phyloP scores from a whole-genome alignment of 2,113 vertebrate species.

The Synodontis membranacea region DNA sequence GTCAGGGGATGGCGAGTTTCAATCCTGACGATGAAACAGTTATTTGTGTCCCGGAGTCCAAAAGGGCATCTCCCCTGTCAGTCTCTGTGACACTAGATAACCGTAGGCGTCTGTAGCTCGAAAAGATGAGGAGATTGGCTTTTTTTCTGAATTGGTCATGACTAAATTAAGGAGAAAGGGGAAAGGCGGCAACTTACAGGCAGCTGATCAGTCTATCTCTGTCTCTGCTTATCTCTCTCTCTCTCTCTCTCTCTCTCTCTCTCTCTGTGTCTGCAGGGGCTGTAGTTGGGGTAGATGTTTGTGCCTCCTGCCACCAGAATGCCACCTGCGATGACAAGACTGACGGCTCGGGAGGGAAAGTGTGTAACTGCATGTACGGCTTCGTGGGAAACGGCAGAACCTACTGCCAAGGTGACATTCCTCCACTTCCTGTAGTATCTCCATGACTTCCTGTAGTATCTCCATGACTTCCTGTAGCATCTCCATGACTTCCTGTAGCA shows the following conservation, averaged over 20 bases:
- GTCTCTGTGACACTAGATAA: background rate
- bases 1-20: background rate
- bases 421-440: background rate
- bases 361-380: constrained; percentile 91
- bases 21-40: background rate
- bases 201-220: background rate
- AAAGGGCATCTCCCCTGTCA: background rate
- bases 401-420: constrained; percentile 78
- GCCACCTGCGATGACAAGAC: constrained; percentile 81
- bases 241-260: background rate
- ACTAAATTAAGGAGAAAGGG: background rate
- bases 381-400: constrained; percentile 90
- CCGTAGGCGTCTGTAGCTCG: background rate
- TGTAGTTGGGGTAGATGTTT: constrained; percentile 71
- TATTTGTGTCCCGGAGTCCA: no score
- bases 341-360: constrained; percentile 76
- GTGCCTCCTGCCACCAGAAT: constrained; percentile 81
- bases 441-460: background rate
- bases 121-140: background rate
- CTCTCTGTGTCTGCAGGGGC: background rate
- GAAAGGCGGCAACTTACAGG: background rate
- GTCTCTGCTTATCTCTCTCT: background rate
- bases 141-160: background rate
- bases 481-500: background rate
- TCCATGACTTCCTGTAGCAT: background rate